These are phyloP conservation scores for Petrocephalus schoutedeni DNA, from an alignment of 2,797 vertebrate species.

Conservation along the genomic window DNA sequence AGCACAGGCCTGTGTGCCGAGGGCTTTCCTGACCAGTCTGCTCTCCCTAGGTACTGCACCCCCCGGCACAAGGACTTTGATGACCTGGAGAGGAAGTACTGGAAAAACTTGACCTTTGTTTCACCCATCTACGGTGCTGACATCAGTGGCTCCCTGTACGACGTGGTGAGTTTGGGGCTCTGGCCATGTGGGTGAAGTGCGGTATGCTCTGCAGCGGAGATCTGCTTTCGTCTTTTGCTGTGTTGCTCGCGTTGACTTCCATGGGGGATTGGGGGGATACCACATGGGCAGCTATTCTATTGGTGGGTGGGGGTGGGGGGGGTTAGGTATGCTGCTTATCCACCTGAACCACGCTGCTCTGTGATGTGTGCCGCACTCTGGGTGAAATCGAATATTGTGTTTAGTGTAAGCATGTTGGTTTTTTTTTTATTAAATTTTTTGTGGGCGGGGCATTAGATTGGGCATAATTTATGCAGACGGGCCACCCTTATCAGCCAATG, in stretches of 20 bases:
- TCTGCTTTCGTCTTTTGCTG: not conserved
- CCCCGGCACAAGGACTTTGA: constrained; percentile 96
- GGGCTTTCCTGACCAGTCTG: not conserved
- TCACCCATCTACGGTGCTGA: constrained; percentile 95
- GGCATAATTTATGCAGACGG: too few relatives aligned
- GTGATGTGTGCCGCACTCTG: not conserved
- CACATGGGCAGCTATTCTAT: too few relatives aligned
- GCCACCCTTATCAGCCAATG: too few relatives aligned
- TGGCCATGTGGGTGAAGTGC: not conserved
- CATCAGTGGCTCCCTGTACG: constrained; percentile 91
- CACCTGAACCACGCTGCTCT: not conserved
- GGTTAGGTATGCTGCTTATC: too few relatives aligned
- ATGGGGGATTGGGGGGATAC: too few relatives aligned
- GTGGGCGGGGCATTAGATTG: too few relatives aligned
- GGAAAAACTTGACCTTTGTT: constrained; percentile 96
- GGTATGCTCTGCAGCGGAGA: too few relatives aligned
- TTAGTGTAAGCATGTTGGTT: too few relatives aligned
- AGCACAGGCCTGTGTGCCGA: not conserved
- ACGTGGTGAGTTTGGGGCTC: constrained; percentile 67
- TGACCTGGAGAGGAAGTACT: constrained; percentile 94
- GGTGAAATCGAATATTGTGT: not conserved
- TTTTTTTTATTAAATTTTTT: too few relatives aligned
- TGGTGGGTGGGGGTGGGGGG: too few relatives aligned
- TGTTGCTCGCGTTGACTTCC: not conserved
- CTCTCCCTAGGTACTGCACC: constrained; percentile 79